Conservation (phyloP, 1,140 invertebrate genomes). For the Akabosia matsudoensis region DNA sequence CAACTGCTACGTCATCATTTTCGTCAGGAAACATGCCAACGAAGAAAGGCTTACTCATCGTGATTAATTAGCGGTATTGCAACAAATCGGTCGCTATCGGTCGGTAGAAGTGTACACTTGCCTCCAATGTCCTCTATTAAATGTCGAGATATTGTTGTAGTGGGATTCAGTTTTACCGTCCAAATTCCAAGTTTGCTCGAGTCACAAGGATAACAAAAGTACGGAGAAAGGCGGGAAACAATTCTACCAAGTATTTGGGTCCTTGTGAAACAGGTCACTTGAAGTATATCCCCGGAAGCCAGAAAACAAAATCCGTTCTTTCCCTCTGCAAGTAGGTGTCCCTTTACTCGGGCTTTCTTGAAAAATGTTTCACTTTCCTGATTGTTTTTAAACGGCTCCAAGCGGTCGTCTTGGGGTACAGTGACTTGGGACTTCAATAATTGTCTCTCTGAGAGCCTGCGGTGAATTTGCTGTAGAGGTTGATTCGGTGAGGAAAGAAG, state of each 20-base stretch:
- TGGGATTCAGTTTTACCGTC: neutral
- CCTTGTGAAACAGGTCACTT: neutral
- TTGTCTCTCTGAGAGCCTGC: neutral
- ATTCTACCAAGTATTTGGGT: neutral
- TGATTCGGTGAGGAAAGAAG: neutral
- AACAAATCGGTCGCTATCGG: neutral
- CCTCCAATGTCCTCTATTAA: too few species aligned
- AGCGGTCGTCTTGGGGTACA: neutral
- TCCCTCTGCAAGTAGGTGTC: neutral
- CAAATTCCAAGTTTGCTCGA: neutral
- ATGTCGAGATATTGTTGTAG: neutral
- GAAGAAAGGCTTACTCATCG: neutral
- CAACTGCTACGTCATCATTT: neutral
- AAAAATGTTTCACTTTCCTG: neutral
- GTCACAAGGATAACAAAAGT: neutral
- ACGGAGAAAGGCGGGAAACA: neutral
- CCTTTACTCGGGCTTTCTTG: neutral
- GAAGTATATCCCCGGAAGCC: neutral
- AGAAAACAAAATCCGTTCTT: neutral
- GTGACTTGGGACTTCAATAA: neutral
- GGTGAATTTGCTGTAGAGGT: conserved; percentile 10
- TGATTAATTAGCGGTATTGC: neutral
- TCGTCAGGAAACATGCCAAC: conserved; percentile 1
- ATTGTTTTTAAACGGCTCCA: neutral
- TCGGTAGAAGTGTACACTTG: neutral